phyloP scores from a whole-genome alignment of 2,888 invertebrate genomes.

The Auanema freiburgensis region DNA sequence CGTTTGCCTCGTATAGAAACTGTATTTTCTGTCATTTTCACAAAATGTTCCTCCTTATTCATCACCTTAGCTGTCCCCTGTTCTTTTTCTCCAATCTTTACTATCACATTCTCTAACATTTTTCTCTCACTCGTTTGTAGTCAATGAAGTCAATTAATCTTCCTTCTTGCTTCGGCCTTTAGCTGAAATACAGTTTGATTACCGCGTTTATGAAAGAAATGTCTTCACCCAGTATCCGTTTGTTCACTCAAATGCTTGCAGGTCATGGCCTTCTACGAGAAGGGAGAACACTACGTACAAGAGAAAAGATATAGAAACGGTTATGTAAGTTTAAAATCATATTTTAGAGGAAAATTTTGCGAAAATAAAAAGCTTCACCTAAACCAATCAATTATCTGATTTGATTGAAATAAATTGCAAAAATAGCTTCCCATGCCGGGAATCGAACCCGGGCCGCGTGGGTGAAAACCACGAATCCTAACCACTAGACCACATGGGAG shows the following conservation, averaged over 20 bases:
- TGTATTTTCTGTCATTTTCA: slow-evolving; percentile 4
- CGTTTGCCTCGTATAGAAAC: no score
- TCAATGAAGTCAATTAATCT: no score
- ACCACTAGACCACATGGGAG: slow-evolving; percentile 60
- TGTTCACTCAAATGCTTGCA: neutral
- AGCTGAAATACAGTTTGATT: neutral
- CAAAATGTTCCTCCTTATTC: neutral
- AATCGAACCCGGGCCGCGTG: slow-evolving; percentile 62
- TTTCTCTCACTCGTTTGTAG: neutral
- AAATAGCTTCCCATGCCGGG: slow-evolving; percentile 54
- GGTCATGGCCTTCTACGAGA: slow-evolving; percentile 25
- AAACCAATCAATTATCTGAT: no score
- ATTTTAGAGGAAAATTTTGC: neutral
- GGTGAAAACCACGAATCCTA: slow-evolving; percentile 63
- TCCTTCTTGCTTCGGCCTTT: no score
- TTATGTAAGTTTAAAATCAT: slow-evolving; percentile 19
- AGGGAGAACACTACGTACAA: slow-evolving; percentile 36
- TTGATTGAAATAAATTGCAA: no score
- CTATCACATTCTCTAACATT: neutral
- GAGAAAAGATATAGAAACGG: slow-evolving; percentile 37
- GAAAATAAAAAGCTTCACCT: no score
- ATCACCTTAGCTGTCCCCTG: neutral
- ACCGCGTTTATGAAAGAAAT: neutral
- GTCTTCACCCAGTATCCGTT: neutral
- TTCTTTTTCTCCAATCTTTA: neutral